Evolutionary conservation across 2,888 invertebrate species (phyloP).

Genomic region (Cephus spinipes): DNA sequence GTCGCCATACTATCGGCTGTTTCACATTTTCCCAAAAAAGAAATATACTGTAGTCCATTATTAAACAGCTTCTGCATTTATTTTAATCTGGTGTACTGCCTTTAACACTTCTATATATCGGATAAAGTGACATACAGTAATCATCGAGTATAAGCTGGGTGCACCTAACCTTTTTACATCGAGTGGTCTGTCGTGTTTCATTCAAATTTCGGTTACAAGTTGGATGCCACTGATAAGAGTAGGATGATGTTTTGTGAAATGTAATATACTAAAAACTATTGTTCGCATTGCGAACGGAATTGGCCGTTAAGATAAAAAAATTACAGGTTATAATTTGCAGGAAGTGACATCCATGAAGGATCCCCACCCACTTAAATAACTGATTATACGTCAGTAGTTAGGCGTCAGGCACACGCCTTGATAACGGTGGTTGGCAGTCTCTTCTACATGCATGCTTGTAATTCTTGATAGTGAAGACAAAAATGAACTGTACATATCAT

Average conservation of each 20-base stretch:
- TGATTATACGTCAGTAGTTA: constrained; percentile 29
- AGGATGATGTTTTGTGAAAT: not conserved
- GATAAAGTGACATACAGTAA: not conserved
- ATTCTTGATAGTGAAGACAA: not conserved
- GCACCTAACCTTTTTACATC: constrained; percentile 3
- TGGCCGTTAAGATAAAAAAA: not conserved
- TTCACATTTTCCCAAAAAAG: constrained; percentile 1
- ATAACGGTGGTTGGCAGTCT: constrained; percentile 14
- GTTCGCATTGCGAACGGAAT: not conserved
- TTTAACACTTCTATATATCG: not conserved
- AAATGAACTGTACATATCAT: not conserved
- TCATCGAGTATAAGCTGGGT: not conserved
- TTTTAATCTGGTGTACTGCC: not conserved
- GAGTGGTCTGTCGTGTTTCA: not conserved
- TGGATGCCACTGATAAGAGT: not conserved
- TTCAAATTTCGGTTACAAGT: not conserved
- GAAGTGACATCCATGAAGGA: constrained; percentile 34
- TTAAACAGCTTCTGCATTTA: not conserved
- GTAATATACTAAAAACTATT: not conserved
- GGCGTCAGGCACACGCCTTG: constrained; percentile 16
- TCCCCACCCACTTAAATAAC: constrained; percentile 37
- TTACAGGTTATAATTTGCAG: constrained; percentile 21
- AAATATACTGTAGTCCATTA: not conserved
- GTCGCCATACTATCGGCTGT: constrained; percentile 22
- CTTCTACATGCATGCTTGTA: not conserved